Percentiles rank a stretch among this genome's conserved stretches.
Evolutionary conservation across 2,888 invertebrate genomes (phyloP).

Genomic region (Taphrorychus bicolor): DNA sequence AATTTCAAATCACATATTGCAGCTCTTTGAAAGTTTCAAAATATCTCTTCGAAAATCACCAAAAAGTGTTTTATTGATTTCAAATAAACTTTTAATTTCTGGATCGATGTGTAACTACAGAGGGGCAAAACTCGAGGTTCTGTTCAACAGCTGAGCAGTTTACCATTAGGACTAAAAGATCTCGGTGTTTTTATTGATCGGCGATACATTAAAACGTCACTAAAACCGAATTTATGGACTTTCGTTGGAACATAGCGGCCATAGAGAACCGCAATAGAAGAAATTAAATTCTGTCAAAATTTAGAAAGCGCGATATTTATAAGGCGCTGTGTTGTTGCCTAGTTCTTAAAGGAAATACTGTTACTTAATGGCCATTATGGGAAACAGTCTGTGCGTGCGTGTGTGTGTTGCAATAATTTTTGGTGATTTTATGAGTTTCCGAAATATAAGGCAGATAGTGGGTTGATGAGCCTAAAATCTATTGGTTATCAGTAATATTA

Average conservation of each 20-base stretch:
- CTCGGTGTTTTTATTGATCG: constrained; percentile 35
- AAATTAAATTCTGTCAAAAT: constrained; percentile 38
- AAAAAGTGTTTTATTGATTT: too few relatives aligned
- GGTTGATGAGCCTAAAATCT: too few relatives aligned
- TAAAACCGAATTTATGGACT: constrained; percentile 35
- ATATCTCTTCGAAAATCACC: too few relatives aligned
- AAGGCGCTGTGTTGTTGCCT: constrained; percentile 14
- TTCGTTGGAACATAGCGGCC: constrained; percentile 18
- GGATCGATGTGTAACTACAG: too few relatives aligned
- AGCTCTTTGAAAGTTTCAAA: not conserved
- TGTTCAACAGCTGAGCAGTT: not conserved
- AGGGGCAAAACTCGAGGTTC: not conserved
- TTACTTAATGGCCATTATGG: not conserved
- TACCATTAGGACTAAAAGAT: constrained; percentile 20
- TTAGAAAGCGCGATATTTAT: constrained; percentile 37
- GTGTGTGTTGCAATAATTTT: not conserved
- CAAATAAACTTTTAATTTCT: too few relatives aligned
- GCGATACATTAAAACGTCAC: constrained; percentile 36
- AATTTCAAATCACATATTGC: too few relatives aligned
- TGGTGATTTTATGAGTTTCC: too few relatives aligned
- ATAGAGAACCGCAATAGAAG: constrained; percentile 24
- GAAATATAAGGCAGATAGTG: too few relatives aligned
- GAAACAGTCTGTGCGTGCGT: constrained; percentile 1
- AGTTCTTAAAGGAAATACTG: constrained; percentile 2
- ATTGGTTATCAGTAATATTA: too few relatives aligned